A percentile compares a stretch with the other conserved stretches of the same genome.
Conservation (phyloP, 2,113 vertebrate genomes). For the Australoheros scitulus region DNA sequence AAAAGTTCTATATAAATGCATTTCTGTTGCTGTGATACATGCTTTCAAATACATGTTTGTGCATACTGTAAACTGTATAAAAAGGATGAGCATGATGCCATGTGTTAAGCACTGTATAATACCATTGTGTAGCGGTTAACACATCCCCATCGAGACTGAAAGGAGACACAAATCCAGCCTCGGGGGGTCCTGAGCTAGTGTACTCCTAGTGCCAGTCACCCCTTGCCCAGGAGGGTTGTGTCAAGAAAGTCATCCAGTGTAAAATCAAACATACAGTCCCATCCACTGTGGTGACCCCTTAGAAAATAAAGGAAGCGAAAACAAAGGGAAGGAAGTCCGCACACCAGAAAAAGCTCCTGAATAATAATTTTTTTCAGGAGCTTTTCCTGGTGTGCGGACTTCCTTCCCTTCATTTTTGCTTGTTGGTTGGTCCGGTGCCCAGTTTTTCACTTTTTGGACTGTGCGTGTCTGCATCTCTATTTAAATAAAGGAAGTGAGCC, state of each 20-base stretch:
- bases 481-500: neutral
- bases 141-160: neutral
- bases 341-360: no score
- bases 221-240: neutral
- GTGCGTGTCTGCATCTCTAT: no score
- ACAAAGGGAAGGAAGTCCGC: no score
- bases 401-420: no score
- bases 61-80: no score
- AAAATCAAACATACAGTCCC: neutral
- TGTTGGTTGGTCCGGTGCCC: no score
- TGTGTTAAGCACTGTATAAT: no score
- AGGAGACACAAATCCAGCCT: neutral
- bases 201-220: neutral
- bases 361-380: no score
- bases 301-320: neutral
- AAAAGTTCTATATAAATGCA: neutral
- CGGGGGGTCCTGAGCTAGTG: neutral
- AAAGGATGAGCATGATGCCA: no score
- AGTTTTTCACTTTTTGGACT: no score
- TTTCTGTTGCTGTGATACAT: neutral
- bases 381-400: no score
- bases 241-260: neutral
- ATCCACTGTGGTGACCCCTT: neutral
- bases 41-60: no score
- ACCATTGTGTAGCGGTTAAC: neutral